Percentiles rank a stretch among this genome's conserved stretches.
Conservation (phyloP, 1,140 invertebrate genomes). For the Ruditapes philippinarum region DNA sequence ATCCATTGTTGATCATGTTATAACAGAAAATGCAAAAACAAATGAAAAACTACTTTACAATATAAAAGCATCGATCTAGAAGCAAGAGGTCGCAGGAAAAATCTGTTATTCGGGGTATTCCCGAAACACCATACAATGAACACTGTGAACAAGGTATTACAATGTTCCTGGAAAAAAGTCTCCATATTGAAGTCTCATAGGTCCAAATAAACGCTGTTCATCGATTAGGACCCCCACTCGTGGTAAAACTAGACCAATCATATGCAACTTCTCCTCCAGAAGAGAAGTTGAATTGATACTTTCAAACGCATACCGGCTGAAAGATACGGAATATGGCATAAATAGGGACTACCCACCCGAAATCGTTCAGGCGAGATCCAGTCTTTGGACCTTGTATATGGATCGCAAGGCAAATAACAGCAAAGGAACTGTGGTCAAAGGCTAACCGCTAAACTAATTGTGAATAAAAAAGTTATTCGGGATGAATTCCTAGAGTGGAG, state of each 20-base stretch:
- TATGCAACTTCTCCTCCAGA: background rate
- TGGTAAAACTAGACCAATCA: background rate
- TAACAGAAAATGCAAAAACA: background rate
- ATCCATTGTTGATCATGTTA: background rate
- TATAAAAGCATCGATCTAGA: background rate
- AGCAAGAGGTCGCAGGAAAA: background rate
- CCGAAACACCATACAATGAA: background rate
- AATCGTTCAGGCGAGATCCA: background rate
- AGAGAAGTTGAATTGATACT: background rate
- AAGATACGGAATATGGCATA: background rate
- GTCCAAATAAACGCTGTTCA: background rate
- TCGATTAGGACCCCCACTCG: background rate
- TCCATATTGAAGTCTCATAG: background rate
- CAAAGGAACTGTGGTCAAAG: background rate
- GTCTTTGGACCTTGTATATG: background rate
- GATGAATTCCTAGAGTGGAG: background rate
- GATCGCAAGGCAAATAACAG: background rate
- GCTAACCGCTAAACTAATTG: background rate
- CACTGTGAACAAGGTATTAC: background rate
- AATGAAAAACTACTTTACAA: background rate
- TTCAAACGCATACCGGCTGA: background rate
- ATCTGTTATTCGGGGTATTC: background rate
- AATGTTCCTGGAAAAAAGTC: background rate
- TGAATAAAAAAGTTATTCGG: background rate
- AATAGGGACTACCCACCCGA: background rate